Evolutionary conservation across 2,888 invertebrate species (phyloP), one percentile per base, ranked within the genome.

Genomic region (Girardia tigrina): DNA sequence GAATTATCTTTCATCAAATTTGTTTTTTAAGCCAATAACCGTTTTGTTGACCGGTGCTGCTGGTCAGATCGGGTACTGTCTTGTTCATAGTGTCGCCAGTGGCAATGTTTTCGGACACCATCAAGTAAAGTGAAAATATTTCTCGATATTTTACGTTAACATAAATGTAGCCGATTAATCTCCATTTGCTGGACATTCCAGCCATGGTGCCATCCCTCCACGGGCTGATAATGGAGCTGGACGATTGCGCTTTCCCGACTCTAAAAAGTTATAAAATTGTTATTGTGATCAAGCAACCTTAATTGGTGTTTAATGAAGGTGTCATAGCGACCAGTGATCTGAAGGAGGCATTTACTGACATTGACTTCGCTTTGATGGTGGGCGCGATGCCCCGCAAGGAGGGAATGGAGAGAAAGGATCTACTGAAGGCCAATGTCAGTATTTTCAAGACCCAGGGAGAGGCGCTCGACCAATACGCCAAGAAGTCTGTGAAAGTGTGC

Each of bases 331-430:
- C 94, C 23, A 90, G 89, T 78, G 90, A 92, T 82, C 91, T 92
- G 73, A 89, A 88, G 77, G 42, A 26, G 12, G 73, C 73, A 8
- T 73, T 73, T 42, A 73, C 4, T 12, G 91, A 94, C 86, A 91
- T 94, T 72, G 91, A 93, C 79, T 92, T 93, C 74, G 97, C 94
- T 42, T 94, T 98, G 84, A 86, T 98, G 77, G 94, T 98, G 70
- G 98, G 98, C 29, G 90, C 97, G 29, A 95, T 97, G 95, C 98
- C 98, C 0, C 89, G 98, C 75, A 91, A 90, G 82, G 89, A 92
- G 84, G 97, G 97, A 75, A 99, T 98, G 98, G 97, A 98, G 85
- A 89, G 98, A 76, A 98, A 97, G 85, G 98, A 99, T 83, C 88
- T 99, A 42, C 87, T 98, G 1, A 90, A 92, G 20, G 97, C 95